These are phyloP conservation scores for Melitaea cinxia DNA, from an alignment of 1,140 invertebrate species.

Conservation along the genomic window DNA sequence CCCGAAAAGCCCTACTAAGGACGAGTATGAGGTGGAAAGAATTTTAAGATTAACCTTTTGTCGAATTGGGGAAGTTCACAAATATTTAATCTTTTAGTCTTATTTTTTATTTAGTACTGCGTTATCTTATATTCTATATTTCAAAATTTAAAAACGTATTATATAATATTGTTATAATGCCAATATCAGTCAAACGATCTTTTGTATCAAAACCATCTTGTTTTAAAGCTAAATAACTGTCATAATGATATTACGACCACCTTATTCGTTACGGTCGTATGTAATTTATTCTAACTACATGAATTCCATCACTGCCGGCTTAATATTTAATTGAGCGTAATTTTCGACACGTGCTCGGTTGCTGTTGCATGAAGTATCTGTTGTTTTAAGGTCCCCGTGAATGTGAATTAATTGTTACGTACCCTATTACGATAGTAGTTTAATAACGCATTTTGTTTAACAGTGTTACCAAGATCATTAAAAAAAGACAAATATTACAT, in stretches of 20 bases:
- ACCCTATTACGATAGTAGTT: background rate
- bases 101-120: no score
- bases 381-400: conserved; percentile 9
- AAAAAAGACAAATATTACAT: no score
- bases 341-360: conserved; percentile 37
- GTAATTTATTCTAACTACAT: conserved; percentile 18
- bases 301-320: conserved; percentile 24
- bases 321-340: conserved; percentile 38
- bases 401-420: background rate
- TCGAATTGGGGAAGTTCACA: conserved; percentile 25
- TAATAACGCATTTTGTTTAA: background rate
- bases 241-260: conserved; percentile 45
- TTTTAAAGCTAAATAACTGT: no score
- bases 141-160: no score
- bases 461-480: no score
- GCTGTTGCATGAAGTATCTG: conserved; percentile 24
- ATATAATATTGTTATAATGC: no score
- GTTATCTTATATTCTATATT: no score
- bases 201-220: no score
- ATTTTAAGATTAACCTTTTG: background rate
- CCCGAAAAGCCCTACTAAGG: conserved; percentile 20
- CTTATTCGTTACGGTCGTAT: conserved; percentile 27
- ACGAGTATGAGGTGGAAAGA: background rate
- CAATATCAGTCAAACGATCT: no score
- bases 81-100: conserved; percentile 3